Evolutionary conservation across 2,113 vertebrate genomes (phyloP).

Genomic region (Lethenteron camtschaticum): DNA sequence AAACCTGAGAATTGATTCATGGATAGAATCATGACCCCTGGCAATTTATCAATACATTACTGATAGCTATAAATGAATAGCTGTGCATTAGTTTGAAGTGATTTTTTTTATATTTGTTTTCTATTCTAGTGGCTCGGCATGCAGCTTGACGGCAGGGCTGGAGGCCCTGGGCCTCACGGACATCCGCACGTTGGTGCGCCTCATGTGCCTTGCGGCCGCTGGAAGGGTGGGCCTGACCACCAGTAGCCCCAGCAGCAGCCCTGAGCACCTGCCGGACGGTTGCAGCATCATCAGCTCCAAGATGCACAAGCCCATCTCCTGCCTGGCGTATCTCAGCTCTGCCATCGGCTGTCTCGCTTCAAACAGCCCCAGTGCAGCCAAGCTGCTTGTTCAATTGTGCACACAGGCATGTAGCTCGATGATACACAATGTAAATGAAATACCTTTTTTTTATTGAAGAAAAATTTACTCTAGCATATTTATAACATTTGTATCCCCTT

Average conservation of each 20-base stretch:
- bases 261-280: conserved; percentile 38
- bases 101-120: conserved; percentile 6
- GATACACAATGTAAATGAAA: too few relatives aligned
- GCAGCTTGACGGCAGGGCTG: conserved; percentile 87
- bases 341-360: conserved; percentile 87
- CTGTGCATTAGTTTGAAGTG: background rate
- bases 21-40: too few relatives aligned
- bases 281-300: conserved; percentile 33
- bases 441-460: too few relatives aligned
- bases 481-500: too few relatives aligned
- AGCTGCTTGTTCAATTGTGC: conserved; percentile 77
- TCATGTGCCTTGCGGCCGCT: conserved; percentile 87
- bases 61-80: background rate
- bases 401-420: conserved; percentile 40
- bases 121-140: conserved; percentile 64
- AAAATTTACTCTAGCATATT: too few relatives aligned
- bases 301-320: conserved; percentile 76
- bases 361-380: conserved; percentile 71
- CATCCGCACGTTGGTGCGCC: conserved; percentile 68
- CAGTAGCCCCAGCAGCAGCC: conserved; percentile 20
- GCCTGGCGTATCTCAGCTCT: conserved; percentile 81
- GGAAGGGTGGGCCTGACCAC: conserved; percentile 81
- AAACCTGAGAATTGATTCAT: too few relatives aligned
- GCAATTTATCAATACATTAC: too few relatives aligned
- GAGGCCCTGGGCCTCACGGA: conserved; percentile 82